Base-by-base conservation (phyloP, 2,888 invertebrate genomes). In the Adelognathus sp. region DNA sequence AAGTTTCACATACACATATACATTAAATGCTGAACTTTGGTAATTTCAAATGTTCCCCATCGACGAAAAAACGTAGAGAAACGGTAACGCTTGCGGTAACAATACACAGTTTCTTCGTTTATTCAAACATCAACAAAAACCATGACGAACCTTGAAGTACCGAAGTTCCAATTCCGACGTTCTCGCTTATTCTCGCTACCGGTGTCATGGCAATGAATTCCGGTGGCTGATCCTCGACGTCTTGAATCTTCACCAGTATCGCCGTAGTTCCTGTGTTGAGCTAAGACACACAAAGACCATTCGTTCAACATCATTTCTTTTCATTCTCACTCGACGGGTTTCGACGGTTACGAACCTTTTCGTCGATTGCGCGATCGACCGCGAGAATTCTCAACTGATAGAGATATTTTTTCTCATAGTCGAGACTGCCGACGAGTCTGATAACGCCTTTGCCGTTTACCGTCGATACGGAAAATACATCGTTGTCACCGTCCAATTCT, bases 231-330 rank as follows among this genome's bases (percentile, higher is more conserved):
- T 98, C 98, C 91, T 98, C 98, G 21, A 97, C 95, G 92, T 98
- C 98, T 88, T 95, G 94, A 0, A 97, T 95, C 92, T 97, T 97
- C 4, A 98, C 94, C 81, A 98, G 92, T 83, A 98, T 94, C 66
- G 97, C 96, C 0, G 97, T 97, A 2, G 97, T 97, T 18, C 97
- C 98, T 0, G 97, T 97, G 89, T 98, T 97, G n/a, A 97, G 94
- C 92, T 93, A 81, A 27, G 81, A 83, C 61, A 94, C 1, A 96
- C 27, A 18, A n/a, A 24, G 3, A 27, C n/a, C 46, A 52, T 56
- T 39, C 5, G 11, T 21, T 5, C 3, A 4, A 31, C 7, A 52
- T n/a, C n/a, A n/a, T n/a, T n/a, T n/a, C n/a, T n/a, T n/a, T n/a
- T n/a, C n/a, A n/a, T n/a, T n/a, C 50, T 33, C n/a, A 3, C 18